These are phyloP conservation scores for Wiebesia pumilae DNA, from an alignment of 1,140 invertebrate genomes.

Conservation along the genomic window DNA sequence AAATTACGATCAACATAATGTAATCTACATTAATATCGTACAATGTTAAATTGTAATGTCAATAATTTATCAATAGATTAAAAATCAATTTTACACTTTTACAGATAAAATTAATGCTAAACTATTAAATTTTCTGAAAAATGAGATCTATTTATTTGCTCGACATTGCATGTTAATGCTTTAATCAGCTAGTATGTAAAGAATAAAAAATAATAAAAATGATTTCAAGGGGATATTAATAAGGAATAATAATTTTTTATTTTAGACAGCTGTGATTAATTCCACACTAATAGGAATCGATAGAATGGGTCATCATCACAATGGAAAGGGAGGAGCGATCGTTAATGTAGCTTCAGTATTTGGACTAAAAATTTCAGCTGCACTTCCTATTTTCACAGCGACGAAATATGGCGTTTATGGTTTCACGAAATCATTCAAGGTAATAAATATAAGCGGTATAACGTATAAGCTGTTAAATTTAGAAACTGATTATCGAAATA, in stretches of 20 bases:
- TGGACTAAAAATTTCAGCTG: conserved; percentile 70
- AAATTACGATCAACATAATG: not conserved
- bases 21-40: not conserved
- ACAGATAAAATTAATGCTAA: no score
- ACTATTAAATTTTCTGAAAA: no score
- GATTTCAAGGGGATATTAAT: no score
- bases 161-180: no score
- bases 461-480: not conserved
- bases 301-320: conserved; percentile 72
- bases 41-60: no score
- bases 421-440: conserved; percentile 48
- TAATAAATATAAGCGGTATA: not conserved
- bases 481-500: not conserved
- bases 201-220: no score
- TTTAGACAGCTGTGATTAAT: conserved; percentile 69
- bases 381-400: conserved; percentile 72
- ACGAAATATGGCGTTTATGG: conserved; percentile 42
- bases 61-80: no score
- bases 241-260: conserved; percentile 12
- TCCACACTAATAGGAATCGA: conserved; percentile 69
- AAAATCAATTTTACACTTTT: no score
- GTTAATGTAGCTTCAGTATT: conserved; percentile 73
- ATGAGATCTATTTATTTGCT: no score
- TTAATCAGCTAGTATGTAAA: no score
- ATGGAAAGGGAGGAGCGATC: conserved; percentile 71